Conservation (phyloP, 2,888 invertebrate genomes). For the Encarsia formosa region DNA sequence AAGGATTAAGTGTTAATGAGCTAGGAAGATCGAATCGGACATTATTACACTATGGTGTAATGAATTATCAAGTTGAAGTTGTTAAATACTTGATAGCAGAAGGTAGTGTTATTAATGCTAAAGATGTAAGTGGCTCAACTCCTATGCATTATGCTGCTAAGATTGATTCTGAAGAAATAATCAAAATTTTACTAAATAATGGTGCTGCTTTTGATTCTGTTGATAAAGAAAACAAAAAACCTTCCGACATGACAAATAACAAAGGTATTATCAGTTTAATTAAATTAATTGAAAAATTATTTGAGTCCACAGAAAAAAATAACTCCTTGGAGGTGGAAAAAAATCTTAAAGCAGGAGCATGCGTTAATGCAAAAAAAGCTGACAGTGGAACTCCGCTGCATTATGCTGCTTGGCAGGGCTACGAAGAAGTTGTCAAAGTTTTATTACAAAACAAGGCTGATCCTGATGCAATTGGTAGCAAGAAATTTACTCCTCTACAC, state of each 20-base stretch:
- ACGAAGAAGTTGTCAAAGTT: constrained; percentile 27
- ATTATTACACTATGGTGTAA: background rate
- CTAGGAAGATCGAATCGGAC: background rate
- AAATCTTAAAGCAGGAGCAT: constrained; percentile 3
- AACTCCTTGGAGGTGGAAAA: constrained; percentile 3
- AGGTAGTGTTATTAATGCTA: background rate
- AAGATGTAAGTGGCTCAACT: background rate
- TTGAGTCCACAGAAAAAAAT: constrained; percentile 8
- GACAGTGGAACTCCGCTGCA: constrained; percentile 34
- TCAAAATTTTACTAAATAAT: constrained; percentile 26
- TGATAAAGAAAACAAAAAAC: constrained; percentile 28
- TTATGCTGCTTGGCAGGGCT: constrained; percentile 33
- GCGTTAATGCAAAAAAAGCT: constrained; percentile 25
- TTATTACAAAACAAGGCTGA: constrained; percentile 24
- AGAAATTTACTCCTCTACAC: constrained; percentile 19
- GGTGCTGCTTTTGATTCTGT: constrained; percentile 29
- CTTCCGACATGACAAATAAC: constrained; percentile 28
- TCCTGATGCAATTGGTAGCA: constrained; percentile 14
- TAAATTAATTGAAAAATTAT: constrained; percentile 4
- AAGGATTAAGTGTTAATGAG: background rate
- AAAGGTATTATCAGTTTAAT: constrained; percentile 6
- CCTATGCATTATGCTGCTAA: background rate
- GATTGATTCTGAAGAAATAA: constrained; percentile 2
- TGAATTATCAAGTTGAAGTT: background rate
- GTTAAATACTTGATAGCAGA: background rate